Evolutionary conservation across 2,113 vertebrate species (phyloP).

Genomic region (Rhabdomys dilectus): DNA sequence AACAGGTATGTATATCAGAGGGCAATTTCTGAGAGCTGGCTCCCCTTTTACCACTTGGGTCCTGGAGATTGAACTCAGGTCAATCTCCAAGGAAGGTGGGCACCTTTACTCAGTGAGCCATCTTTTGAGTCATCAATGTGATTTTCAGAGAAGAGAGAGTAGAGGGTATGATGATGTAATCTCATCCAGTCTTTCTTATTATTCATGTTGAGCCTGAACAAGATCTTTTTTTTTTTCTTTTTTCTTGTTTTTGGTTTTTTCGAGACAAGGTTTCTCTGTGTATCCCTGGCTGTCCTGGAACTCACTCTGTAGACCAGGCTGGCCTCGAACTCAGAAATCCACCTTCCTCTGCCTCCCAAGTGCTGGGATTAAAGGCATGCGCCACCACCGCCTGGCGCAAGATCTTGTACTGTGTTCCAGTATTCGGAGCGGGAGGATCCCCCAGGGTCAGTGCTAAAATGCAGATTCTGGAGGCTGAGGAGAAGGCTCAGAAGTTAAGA

Average conservation of each 20-base stretch:
- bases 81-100: too few relatives aligned
- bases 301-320: too few relatives aligned
- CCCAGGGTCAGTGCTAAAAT: background rate
- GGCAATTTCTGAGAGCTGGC: background rate
- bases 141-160: background rate
- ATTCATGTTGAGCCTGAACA: background rate
- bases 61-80: background rate
- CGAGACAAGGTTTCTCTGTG: too few relatives aligned
- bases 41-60: background rate
- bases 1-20: background rate
- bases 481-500: background rate
- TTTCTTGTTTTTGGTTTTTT: too few relatives aligned
- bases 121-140: too few relatives aligned
- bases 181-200: background rate
- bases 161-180: background rate
- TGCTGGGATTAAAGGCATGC: too few relatives aligned
- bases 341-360: too few relatives aligned
- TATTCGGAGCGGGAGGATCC: too few relatives aligned
- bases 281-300: too few relatives aligned
- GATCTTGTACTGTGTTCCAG: background rate
- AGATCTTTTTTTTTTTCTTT: too few relatives aligned
- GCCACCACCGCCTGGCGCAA: too few relatives aligned
- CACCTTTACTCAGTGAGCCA: background rate
- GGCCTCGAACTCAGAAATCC: too few relatives aligned
- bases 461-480: background rate